Base-by-base conservation (phyloP, 2,888 invertebrate species). In the Neoitamus cyanurus region DNA sequence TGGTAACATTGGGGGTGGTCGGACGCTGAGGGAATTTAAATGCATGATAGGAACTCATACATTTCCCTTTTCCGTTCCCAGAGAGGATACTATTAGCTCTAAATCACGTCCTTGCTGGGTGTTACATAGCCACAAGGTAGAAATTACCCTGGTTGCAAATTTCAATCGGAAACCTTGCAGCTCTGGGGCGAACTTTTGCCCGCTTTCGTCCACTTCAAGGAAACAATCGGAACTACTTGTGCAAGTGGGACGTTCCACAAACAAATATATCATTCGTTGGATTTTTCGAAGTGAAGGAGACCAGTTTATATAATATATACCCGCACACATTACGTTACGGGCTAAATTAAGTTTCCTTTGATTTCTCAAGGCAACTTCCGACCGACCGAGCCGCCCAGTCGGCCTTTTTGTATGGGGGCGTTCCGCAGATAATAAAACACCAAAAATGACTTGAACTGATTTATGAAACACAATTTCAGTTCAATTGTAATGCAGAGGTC, bases 31-130 rank as follows among this genome's bases (percentile, higher is more conserved):
- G 58, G 36, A 82, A 69, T 82, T 69, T 37, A 42, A 82, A 69
- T 69, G 36, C 82, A 82, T n/a, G 69, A 82, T 68, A 82, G 82
- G 36, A 37, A 69, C 36, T 68, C 82, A 37, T 69, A 69, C 69
- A 82, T 82, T 37, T 69, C 68, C 37, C 28, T 69, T 30, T 82
- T 82, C 82, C 82, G 82, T 25, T 69, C 13, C 31, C 36, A 37
- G n/a, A 80, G 78, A 80, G 78, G 78, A 80, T 80, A 80, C 58
- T 58, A 80, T 80, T 80, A 80, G 78, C 78, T 58, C 78, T 58
- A 80, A 80, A 82, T 82, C 82, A 82, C 82, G 82, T 82, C 42
- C 82, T 15, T 37, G 31, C 82, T 48, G 30, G 58, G 69, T 69
- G 69, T 82, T 36, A 36, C 37, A 28, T 82, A 36, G 82, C 82